These are phyloP conservation scores for Xestia sexstrigata DNA, from an alignment of 2,888 invertebrate genomes.

Conservation along the genomic window DNA sequence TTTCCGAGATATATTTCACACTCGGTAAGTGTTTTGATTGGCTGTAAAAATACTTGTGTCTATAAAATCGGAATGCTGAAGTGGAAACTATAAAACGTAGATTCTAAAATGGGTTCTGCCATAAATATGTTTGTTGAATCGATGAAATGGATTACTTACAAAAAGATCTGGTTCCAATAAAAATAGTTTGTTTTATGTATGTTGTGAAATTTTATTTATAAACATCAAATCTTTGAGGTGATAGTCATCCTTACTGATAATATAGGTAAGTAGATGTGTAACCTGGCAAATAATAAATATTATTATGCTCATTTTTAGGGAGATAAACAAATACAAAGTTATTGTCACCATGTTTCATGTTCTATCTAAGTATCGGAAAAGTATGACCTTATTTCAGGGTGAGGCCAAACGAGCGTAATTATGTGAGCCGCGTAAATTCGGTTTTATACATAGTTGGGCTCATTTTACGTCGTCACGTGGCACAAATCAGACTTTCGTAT, in stretches of 20 bases:
- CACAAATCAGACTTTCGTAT: too few species aligned
- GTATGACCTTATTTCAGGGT: too few species aligned
- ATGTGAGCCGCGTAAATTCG: too few species aligned
- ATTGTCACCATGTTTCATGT: too few species aligned
- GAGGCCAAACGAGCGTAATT: too few species aligned
- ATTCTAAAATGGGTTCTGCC: constrained; percentile 46
- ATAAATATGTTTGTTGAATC: constrained; percentile 49
- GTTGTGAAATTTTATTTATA: constrained; percentile 29
- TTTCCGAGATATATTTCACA: constrained; percentile 49
- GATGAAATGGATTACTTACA: constrained; percentile 12
- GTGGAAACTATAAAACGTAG: constrained; percentile 56
- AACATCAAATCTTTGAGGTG: not conserved
- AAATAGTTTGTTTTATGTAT: constrained; percentile 6
- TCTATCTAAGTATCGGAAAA: too few species aligned
- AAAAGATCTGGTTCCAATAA: constrained; percentile 19
- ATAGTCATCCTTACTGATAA: not conserved
- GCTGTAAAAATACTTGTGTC: constrained; percentile 55
- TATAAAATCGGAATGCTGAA: constrained; percentile 53
- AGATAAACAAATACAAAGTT: too few species aligned
- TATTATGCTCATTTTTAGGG: too few species aligned
- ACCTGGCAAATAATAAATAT: too few species aligned
- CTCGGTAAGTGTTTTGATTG: constrained; percentile 58
- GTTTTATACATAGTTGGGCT: too few species aligned
- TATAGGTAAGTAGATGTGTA: not conserved
- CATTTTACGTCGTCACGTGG: too few species aligned